Evolutionary conservation across 2,797 vertebrate genomes (phyloP).

Genomic region (Arctocebus calabarensis): DNA sequence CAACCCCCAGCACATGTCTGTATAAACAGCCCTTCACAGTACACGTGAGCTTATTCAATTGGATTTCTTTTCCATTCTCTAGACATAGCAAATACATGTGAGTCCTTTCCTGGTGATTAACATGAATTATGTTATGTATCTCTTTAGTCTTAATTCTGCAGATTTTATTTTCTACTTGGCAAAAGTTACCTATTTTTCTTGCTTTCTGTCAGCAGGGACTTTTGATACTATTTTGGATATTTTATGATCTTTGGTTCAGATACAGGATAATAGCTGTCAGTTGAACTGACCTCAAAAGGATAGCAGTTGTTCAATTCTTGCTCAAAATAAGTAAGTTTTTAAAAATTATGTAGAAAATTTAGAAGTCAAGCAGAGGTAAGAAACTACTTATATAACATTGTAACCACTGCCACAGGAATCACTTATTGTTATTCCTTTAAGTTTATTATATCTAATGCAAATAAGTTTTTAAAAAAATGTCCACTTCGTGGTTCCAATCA

Average conservation of each 20-base stretch:
- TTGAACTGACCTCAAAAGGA: neutral
- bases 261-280: neutral
- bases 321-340: neutral
- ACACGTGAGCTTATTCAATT: neutral
- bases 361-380: neutral
- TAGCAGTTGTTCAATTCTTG: neutral
- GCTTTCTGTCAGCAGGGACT: neutral
- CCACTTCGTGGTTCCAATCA: neutral
- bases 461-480: neutral
- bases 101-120: neutral
- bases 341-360: neutral
- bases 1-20: neutral
- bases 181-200: neutral
- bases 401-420: neutral
- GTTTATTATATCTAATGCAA: neutral
- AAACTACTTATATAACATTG: neutral
- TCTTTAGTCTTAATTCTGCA: neutral
- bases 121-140: neutral
- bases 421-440: constrained; percentile 31
- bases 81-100: neutral
- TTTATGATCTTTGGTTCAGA: constrained; percentile 22
- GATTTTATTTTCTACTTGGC: neutral
- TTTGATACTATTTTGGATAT: neutral
- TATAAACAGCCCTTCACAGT: neutral
- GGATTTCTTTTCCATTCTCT: neutral